Evolutionary conservation across 2,797 vertebrate species (phyloP), one percentile per base, ranked within the genome.

Genomic region (Forpus xanthops): DNA sequence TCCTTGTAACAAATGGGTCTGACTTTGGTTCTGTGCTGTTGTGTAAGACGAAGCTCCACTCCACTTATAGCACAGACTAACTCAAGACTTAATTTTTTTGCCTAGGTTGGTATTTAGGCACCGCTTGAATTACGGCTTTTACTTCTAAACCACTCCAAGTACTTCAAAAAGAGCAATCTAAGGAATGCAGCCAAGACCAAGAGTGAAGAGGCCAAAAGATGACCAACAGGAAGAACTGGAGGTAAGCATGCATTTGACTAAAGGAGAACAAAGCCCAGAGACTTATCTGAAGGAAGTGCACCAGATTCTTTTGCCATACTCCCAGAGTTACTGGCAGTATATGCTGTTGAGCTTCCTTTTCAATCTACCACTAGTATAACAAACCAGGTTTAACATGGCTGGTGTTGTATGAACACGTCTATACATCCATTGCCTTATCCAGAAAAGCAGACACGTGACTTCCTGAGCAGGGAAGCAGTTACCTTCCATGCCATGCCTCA

Each of bases 401-500:
- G 12, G 8, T 17, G 9, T 12, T 44, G 7, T 20, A 41, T 7
- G 14, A 86, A 35, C 15, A n/a, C 5, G 11, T 9, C 17, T 31
- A 15, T 28, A 28, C 28, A 56, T 19, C 39, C 20, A 24, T 8
- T 66, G 23, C 41, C 11, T 61, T 45, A 37, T 3, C 9, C 73
- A 75, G n/a, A 74, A 31, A 47, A 64, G 31, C 0, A 0, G 61
- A 17, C 8, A 7, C 0, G 8, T 7, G 20, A 56, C 55, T 87
- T 37, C 61, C 31, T 24, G 37, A 30, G 33, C 30, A 64, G 24
- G 31, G 49, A 52, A 47, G 15, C 25, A 19, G 33, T 42, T 7
- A 31, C 17, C 16, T 42, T 35, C 27, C 30, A 8, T 6, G 44
- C 56, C 27, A 5, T 28, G 33, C 17, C 52, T 66, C 25, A 33